These are phyloP conservation scores for Plagodis dolabraria DNA, from an alignment of 2,888 invertebrate genomes.

Conservation along the genomic window DNA sequence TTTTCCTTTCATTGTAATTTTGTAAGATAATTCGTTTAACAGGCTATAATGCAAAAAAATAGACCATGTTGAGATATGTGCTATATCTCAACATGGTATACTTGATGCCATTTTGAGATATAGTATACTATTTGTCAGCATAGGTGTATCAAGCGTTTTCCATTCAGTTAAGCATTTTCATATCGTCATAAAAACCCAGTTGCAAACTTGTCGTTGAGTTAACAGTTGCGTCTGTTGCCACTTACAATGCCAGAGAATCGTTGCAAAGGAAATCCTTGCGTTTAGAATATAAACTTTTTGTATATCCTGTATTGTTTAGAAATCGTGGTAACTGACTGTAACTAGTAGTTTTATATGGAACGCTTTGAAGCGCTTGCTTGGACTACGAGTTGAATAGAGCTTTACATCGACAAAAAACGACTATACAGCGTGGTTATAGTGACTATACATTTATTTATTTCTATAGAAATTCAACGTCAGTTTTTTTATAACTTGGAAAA, in stretches of 20 bases:
- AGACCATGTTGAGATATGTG: too few species aligned
- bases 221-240: not conserved
- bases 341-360: not conserved
- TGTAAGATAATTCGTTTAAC: too few species aligned
- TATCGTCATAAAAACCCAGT: not conserved
- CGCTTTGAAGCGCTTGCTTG: not conserved
- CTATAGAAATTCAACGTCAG: too few species aligned
- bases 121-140: too few species aligned
- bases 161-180: not conserved
- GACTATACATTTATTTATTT: too few species aligned
- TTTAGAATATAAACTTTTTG: conserved; percentile 9
- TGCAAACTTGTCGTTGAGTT: conserved; percentile 5
- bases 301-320: not conserved
- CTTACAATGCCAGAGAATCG: conserved; percentile 3
- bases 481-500: too few species aligned
- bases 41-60: too few species aligned
- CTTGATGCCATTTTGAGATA: too few species aligned
- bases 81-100: too few species aligned
- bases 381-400: not conserved
- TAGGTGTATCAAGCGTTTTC: too few species aligned
- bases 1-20: too few species aligned
- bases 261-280: conserved; percentile 11
- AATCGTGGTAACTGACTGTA: not conserved
- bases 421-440: too few species aligned
- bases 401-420: not conserved